These are phyloP conservation scores for Calypte anna DNA, from an alignment of 2,113 vertebrate genomes.

Conservation along the genomic window DNA sequence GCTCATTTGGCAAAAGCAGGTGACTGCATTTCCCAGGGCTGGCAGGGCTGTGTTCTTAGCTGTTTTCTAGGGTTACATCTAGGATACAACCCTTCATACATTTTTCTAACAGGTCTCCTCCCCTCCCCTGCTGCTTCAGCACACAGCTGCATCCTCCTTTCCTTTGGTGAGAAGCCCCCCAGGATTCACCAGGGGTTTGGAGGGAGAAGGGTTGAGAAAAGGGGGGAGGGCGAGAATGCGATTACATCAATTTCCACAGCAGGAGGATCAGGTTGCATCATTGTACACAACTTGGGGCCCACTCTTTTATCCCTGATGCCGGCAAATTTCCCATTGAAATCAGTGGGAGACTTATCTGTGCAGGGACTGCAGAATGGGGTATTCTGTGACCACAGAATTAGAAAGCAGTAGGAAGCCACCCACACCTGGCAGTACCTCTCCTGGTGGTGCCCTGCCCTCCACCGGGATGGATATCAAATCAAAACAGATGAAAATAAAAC, in stretches of 20 bases:
- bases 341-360: conserved; percentile 38
- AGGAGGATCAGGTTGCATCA: conserved; percentile 59
- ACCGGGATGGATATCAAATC: not conserved
- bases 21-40: not conserved
- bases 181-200: conserved; percentile 2
- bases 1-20: not conserved
- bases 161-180: not conserved
- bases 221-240: conserved; percentile 9
- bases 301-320: conserved; percentile 49
- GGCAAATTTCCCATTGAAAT: conserved; percentile 54
- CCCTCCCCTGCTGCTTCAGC: not conserved
- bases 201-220: not conserved
- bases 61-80: not conserved
- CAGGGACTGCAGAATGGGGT: not conserved
- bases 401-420: conserved; percentile 55
- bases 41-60: not conserved
- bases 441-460: conserved; percentile 21
- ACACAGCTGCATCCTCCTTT: conserved; percentile 24
- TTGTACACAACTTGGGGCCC: conserved; percentile 42
- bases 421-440: conserved; percentile 58
- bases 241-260: conserved; percentile 64
- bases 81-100: not conserved
- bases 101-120: conserved; percentile 17
- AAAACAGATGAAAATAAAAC: not conserved
- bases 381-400: conserved; percentile 43